Evolutionary conservation across 2,113 vertebrate species (phyloP).

Genomic region (Anseranas semipalmata): DNA sequence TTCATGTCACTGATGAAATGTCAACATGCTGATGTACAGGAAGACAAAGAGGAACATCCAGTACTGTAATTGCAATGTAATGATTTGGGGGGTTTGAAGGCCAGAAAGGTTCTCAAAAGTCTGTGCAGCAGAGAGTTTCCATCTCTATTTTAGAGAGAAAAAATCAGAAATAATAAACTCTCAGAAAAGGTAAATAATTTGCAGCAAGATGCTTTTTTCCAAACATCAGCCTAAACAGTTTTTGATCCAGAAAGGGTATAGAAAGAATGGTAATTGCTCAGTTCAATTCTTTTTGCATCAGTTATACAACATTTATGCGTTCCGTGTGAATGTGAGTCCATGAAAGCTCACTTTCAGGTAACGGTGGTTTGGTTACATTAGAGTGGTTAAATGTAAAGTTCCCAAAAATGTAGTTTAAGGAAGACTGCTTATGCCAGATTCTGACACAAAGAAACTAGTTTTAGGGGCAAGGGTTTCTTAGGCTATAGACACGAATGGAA

Average conservation of each 20-base stretch:
- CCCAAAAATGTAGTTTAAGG: neutral
- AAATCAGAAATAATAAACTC: neutral
- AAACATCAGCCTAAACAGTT: neutral
- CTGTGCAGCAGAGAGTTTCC: neutral
- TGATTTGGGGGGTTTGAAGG: neutral
- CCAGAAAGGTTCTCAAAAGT: neutral
- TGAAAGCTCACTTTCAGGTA: neutral
- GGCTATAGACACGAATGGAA: neutral
- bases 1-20: neutral
- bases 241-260: neutral
- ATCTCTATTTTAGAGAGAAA: neutral
- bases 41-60: conserved; percentile 29
- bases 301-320: neutral
- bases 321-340: neutral
- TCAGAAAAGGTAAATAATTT: neutral
- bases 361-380: neutral
- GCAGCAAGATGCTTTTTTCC: neutral
- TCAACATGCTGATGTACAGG: conserved; percentile 1
- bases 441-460: neutral
- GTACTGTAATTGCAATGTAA: neutral
- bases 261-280: neutral
- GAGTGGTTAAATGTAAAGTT: neutral
- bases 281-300: neutral
- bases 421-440: neutral
- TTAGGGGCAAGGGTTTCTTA: neutral